Evolutionary conservation across 2,888 invertebrate genomes (phyloP).

Genomic region (Tetropium fuscum): DNA sequence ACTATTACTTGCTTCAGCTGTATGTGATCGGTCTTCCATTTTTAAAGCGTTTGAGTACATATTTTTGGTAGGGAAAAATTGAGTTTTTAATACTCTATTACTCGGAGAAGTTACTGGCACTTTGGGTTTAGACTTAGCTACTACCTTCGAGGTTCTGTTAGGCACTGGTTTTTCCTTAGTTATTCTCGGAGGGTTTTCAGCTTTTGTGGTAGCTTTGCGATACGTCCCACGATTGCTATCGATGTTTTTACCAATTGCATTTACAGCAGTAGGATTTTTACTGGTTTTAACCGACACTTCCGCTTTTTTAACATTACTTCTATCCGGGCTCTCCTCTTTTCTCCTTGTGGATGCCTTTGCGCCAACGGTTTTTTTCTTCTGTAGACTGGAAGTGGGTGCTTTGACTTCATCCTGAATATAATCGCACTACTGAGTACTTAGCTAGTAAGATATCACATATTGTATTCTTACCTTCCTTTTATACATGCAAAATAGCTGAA

Average conservation of each 20-base stretch:
- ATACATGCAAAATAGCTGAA: conserved; percentile 46
- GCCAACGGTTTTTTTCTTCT: conserved; percentile 24
- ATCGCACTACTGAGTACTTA: not conserved
- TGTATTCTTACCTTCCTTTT: conserved; percentile 49
- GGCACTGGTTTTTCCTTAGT: conserved; percentile 22
- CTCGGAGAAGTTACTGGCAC: conserved; percentile 45
- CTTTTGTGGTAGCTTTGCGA: conserved; percentile 3
- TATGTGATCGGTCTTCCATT: conserved; percentile 23
- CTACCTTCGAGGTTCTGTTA: conserved; percentile 20
- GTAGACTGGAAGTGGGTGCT: conserved; percentile 28
- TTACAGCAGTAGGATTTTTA: not conserved
- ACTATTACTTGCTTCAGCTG: conserved; percentile 21
- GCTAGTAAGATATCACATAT: not conserved
- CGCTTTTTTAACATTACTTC: conserved; percentile 33
- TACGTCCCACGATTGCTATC: not conserved
- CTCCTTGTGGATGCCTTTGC: conserved; percentile 22
- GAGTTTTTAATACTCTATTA: conserved; percentile 57
- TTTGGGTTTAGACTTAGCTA: conserved; percentile 30
- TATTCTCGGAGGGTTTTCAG: conserved; percentile 10
- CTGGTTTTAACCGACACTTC: conserved; percentile 30
- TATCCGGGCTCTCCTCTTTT: conserved; percentile 37
- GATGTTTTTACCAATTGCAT: not conserved
- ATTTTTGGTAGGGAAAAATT: conserved; percentile 62
- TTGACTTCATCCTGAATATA: conserved; percentile 42
- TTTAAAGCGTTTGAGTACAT: conserved; percentile 58